Evolutionary conservation across 2,888 invertebrate species (phyloP), one percentile per base, ranked within the genome.

Genomic region (Saturnia japonica): DNA sequence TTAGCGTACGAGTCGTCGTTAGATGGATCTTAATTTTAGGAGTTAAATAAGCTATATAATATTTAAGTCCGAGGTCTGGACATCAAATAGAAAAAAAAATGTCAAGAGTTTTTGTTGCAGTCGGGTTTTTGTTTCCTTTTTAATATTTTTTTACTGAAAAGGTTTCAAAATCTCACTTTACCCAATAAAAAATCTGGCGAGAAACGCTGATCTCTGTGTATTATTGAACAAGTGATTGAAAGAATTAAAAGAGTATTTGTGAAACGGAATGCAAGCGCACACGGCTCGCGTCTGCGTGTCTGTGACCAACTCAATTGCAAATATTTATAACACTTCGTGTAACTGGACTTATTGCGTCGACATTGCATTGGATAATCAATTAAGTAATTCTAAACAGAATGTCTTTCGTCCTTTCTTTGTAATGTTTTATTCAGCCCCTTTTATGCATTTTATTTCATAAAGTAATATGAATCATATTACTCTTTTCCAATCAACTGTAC

Each of bases 361-460:
- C 57, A 60, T 60, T 60, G 25, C 16, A 60, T 28, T 60, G 25
- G 25, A 60, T 60, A 60, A 60, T 60, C 57, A 60, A 60, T 60
- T 60, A 28, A 60, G 57, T 60, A 60, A 60, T 60, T 60, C 57
- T 28, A 60, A 54, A 54, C 22, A 54, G 54, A 22, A 22, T 11
- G 3, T 28, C 14, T 60, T 60, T 60, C 57, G 28, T 28, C 25
- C 25, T 60, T 60, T 25, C 57, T 60, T 60, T 60, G 57, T 60
- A 28, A 28, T 28, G 12, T 28, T 60, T 28, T 60, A 28, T 60
- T 60, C 14, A 60, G 25, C 4, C 57, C 3, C 25, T 57, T 22
- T 54, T 22, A 54, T 54, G 54, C 22, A 9, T 54, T 54, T 11
- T 8, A 1, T 54, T 54, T 60, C 16, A 14, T 25, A 28, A 60